phyloP scores from a whole-genome alignment of 2,888 invertebrate genomes.

The Rhagophthalmus giganteus region DNA sequence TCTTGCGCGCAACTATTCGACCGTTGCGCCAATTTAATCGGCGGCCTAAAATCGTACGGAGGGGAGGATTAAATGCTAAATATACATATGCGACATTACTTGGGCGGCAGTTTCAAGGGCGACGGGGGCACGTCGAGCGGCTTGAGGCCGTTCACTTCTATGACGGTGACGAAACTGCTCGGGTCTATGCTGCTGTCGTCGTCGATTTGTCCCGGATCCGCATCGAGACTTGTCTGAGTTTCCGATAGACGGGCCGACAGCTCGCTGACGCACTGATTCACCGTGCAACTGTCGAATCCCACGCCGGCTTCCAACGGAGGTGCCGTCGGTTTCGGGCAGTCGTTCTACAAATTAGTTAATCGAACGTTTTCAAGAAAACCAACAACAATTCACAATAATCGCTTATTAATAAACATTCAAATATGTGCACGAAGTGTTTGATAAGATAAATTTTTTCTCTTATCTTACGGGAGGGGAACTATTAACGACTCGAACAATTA shows the following conservation, averaged over 20 bases:
- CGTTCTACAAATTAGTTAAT: conserved; percentile 8
- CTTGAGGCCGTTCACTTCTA: conserved; percentile 83
- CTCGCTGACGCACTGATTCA: conserved; percentile 73
- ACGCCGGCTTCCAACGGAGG: conserved; percentile 39
- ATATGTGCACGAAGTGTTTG: background rate
- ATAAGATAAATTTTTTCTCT: background rate
- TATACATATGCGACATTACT: conserved; percentile 7
- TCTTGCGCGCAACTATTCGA: conserved; percentile 34
- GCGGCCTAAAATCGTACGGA: conserved; percentile 41
- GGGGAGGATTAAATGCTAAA: background rate
- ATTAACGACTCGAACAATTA: no score
- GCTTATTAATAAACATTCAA: background rate
- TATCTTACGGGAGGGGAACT: no score
- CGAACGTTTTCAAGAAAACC: no score
- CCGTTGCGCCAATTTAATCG: conserved; percentile 47
- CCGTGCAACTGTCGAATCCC: conserved; percentile 50
- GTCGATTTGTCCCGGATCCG: conserved; percentile 5
- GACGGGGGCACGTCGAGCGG: conserved; percentile 39
- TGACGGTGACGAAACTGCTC: conserved; percentile 81
- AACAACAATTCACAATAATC: no score
- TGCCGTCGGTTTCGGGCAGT: conserved; percentile 32
- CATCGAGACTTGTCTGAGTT: conserved; percentile 10
- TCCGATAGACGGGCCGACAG: conserved; percentile 56
- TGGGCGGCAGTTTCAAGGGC: conserved; percentile 27
- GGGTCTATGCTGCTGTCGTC: conserved; percentile 53